Evolutionary conservation across 2,888 invertebrate species (phyloP).

Genomic region (Bellardia pandia): DNA sequence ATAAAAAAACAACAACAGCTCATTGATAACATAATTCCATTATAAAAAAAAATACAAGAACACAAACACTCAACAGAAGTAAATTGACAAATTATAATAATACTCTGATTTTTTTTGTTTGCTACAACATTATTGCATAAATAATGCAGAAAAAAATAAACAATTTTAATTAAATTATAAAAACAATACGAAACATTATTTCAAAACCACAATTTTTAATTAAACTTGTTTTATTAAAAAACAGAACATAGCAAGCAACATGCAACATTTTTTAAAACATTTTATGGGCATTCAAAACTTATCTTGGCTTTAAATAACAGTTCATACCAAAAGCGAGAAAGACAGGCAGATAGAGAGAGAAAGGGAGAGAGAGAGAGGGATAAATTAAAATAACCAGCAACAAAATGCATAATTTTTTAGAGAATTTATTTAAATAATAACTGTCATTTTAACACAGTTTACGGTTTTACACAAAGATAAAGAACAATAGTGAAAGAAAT

Average conservation of each 20-base stretch:
- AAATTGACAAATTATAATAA: slow-evolving; percentile 73
- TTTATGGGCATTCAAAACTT: slow-evolving; percentile 53
- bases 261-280: slow-evolving; percentile 44
- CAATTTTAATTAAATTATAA: slow-evolving; percentile 72
- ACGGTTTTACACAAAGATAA: slow-evolving; percentile 21
- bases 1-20: slow-evolving; percentile 25
- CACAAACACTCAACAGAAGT: slow-evolving; percentile 27
- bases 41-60: slow-evolving; percentile 35
- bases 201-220: slow-evolving; percentile 73
- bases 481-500: slow-evolving; percentile 4
- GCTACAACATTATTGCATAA: slow-evolving; percentile 11
- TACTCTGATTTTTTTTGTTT: slow-evolving; percentile 49
- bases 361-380: not conserved
- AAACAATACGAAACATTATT: slow-evolving; percentile 70
- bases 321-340: no score
- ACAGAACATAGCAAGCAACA: slow-evolving; percentile 29
- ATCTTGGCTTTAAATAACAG: slow-evolving; percentile 52
- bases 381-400: no score
- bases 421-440: slow-evolving; percentile 65
- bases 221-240: slow-evolving; percentile 49
- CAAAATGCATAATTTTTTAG: slow-evolving; percentile 39
- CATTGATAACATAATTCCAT: slow-evolving; percentile 71
- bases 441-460: slow-evolving; percentile 69
- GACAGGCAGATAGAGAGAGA: not conserved
- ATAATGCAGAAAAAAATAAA: slow-evolving; percentile 56